phyloP scores from a whole-genome alignment of 1,140 invertebrate species.

The Tetragonula clypearis region DNA sequence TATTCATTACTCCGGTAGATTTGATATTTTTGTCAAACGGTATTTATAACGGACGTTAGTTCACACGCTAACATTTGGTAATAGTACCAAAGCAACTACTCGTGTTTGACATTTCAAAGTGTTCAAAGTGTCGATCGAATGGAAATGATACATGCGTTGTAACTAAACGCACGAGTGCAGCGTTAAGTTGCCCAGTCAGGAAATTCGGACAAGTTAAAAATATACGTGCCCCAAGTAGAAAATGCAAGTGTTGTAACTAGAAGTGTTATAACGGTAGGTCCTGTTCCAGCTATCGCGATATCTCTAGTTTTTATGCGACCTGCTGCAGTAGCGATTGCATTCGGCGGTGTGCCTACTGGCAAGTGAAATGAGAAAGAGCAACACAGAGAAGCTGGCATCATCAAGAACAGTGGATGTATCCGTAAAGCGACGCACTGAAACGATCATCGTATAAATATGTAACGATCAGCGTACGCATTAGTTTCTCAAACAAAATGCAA shows the following conservation, averaged over 20 bases:
- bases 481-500: background rate
- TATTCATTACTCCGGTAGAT: background rate
- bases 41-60: background rate
- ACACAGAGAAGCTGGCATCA: conserved; percentile 86
- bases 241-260: conserved; percentile 86
- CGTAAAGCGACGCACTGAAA: conserved; percentile 82
- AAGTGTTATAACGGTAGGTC: conserved; percentile 90
- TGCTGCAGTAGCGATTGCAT: conserved; percentile 94
- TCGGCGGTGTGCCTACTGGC: conserved; percentile 95
- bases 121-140: background rate
- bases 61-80: background rate
- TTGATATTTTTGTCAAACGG: background rate
- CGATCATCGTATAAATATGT: conserved; percentile 35
- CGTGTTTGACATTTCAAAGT: background rate
- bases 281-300: conserved; percentile 90
- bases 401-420: conserved; percentile 87
- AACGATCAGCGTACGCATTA: background rate
- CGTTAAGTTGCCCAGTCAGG: conserved; percentile 80
- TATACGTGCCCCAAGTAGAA: conserved; percentile 84
- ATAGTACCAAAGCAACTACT: background rate
- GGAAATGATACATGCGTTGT: background rate
- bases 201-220: conserved; percentile 83
- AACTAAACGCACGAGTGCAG: background rate
- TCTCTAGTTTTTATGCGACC: conserved; percentile 89
- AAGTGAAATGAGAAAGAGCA: conserved; percentile 86